Percentiles rank a stretch among this genome's conserved stretches.
Evolutionary conservation across 2,888 invertebrate genomes (phyloP).

Genomic region (Thysanoteuthis rhombus): DNA sequence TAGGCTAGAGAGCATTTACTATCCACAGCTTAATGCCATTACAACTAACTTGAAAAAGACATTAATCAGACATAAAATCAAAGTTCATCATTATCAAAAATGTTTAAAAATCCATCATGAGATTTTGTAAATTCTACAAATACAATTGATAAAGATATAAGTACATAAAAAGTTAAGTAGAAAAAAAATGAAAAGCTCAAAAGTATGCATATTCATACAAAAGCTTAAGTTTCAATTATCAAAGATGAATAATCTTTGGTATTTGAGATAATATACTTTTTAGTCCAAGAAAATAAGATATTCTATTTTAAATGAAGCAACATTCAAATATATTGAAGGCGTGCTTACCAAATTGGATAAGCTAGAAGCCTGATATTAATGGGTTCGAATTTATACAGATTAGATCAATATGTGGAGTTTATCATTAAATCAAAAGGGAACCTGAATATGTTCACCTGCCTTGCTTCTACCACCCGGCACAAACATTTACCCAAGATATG

Average conservation of each 20-base stretch:
- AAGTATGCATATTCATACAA: no score
- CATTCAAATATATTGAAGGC: background rate
- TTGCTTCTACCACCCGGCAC: background rate
- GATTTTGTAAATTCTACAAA: no score
- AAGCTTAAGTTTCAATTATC: no score
- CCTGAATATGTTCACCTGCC: background rate
- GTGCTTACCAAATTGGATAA: background rate
- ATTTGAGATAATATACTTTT: background rate
- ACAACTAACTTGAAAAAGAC: background rate
- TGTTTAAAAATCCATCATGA: background rate
- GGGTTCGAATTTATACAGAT: background rate
- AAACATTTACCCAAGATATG: conserved; percentile 12
- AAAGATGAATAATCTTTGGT: no score
- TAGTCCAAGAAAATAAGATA: background rate
- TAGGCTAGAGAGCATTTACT: background rate
- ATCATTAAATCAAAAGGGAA: background rate
- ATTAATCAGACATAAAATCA: background rate
- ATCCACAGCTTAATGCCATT: background rate
- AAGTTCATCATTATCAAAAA: background rate
- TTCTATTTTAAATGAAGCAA: background rate
- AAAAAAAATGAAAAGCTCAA: background rate
- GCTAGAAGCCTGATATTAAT: background rate
- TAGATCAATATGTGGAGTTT: background rate
- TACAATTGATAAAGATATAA: no score
- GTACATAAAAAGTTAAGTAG: background rate